Base-by-base conservation (phyloP, 2,113 vertebrate genomes). In the Daubentonia madagascariensis region DNA sequence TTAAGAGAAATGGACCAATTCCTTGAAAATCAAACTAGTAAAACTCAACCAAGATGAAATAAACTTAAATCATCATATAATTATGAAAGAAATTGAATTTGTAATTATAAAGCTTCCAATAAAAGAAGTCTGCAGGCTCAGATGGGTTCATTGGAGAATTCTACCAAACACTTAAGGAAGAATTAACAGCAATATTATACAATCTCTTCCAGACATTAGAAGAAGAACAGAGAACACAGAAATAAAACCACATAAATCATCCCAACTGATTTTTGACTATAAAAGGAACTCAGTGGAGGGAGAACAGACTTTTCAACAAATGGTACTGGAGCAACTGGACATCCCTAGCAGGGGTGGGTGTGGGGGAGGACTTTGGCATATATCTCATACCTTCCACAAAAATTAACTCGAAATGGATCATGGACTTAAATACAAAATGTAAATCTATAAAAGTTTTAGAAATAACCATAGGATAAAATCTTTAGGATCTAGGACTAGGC, bases 61-160 rank as follows among this genome's bases (percentile, higher is more conserved):
- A 92, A 94, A 94, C 8, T 94, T 79, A 85, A 85, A 88, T 25
- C 67, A 37, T 80, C 43, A 48, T 12, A 57, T 81, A 89, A 88
- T 95, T 92, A 76, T 63, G 48, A 79, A 84, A 61, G 78, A 92
- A 85, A 79, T 9, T 67, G 65, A 94, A 94, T 52, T 75, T 89
- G 3, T 54, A 85, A 85, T 80, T 73, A 61, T 73, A 61, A 25
- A 94, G 72, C 92, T 85, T 50, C 72, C 54, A 96, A 85, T 73
- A 89, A 85, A 89, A 84, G 72, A 93, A 92, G 72, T 83, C 78
- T 85, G 81, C 35, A 84, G 78, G 78, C 32, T 94, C 43, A 94
- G 83, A 63, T 37, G 18, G 30, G 23, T 91, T 91, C 59, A 54
- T 68, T 94, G 13, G 37, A 96, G 76, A 87, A 88, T 63, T 94